phyloP scores from a whole-genome alignment of 2,113 vertebrate genomes.

The Nettapus auritus region DNA sequence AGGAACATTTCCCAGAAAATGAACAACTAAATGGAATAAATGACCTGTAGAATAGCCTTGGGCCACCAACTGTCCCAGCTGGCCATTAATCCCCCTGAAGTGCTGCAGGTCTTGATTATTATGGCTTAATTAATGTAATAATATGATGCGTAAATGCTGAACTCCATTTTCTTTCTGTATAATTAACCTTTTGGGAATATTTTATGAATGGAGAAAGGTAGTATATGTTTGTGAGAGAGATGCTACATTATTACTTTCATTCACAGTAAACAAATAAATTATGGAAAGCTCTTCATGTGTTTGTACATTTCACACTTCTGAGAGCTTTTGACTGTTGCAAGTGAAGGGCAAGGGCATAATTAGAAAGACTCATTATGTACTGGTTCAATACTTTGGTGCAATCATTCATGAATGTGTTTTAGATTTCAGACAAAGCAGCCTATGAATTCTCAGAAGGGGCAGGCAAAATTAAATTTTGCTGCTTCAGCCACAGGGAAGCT shows the following conservation, averaged over 20 bases:
- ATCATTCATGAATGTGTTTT: background rate
- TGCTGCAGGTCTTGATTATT: background rate
- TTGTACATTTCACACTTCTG: slow-evolving; percentile 15
- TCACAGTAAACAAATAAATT: slow-evolving; percentile 38
- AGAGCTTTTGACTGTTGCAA: slow-evolving; percentile 20
- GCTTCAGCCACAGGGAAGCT: background rate
- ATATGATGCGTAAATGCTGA: background rate
- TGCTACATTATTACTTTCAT: background rate
- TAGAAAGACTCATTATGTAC: slow-evolving; percentile 23
- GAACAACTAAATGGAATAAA: slow-evolving; percentile 26
- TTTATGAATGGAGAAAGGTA: slow-evolving; percentile 5
- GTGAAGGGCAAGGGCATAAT: slow-evolving; percentile 38
- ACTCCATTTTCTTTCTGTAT: background rate
- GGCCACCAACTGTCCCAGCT: background rate
- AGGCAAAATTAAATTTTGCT: slow-evolving; percentile 15
- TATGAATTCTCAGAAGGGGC: slow-evolving; percentile 2
- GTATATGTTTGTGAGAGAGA: background rate
- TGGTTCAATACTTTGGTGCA: slow-evolving; percentile 21
- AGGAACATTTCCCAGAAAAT: background rate
- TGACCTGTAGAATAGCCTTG: slow-evolving; percentile 3
- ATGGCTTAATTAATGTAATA: slow-evolving; percentile 27
- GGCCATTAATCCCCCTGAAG: slow-evolving; percentile 26
- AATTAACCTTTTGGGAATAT: slow-evolving; percentile 32
- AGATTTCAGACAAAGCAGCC: background rate
- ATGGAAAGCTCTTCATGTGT: slow-evolving; percentile 10